Percentiles rank a stretch among this genome's conserved stretches.
These are phyloP conservation scores for Rhea pennata DNA, from an alignment of 2,113 vertebrate genomes.

Conservation along the genomic window DNA sequence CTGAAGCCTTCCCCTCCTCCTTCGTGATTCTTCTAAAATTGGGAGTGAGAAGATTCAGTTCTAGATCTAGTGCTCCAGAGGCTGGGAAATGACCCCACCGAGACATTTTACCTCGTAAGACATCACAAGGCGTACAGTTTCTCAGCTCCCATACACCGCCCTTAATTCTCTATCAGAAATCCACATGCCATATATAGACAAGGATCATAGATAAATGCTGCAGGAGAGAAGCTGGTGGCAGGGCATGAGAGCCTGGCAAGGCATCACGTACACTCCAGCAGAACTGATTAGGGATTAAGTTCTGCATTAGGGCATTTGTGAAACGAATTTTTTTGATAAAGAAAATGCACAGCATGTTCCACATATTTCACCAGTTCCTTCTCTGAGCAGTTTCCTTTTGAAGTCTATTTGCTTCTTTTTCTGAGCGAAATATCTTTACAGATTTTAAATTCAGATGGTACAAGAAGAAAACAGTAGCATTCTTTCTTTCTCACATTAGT, in stretches of 20 bases:
- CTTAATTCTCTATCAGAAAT: background rate
- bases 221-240: background rate
- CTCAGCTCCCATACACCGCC: background rate
- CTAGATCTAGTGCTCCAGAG: background rate
- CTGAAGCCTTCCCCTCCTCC: background rate
- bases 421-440: background rate
- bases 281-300: background rate
- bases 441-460: background rate
- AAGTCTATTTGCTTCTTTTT: background rate
- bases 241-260: background rate
- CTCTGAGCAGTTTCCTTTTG: background rate
- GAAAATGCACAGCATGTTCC: background rate
- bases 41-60: background rate
- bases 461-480: background rate
- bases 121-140: background rate
- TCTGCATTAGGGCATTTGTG: background rate
- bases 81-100: background rate
- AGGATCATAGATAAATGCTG: background rate
- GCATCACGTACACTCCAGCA: background rate
- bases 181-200: fast-evolving
- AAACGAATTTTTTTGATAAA: background rate
- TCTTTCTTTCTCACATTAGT: background rate
- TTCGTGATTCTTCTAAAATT: background rate
- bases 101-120: background rate
- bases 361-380: background rate